Percentiles rank a stretch among this genome's conserved stretches.
Conservation (phyloP, 2,113 vertebrate genomes). For the Cyanoramphus novaezelandiae region DNA sequence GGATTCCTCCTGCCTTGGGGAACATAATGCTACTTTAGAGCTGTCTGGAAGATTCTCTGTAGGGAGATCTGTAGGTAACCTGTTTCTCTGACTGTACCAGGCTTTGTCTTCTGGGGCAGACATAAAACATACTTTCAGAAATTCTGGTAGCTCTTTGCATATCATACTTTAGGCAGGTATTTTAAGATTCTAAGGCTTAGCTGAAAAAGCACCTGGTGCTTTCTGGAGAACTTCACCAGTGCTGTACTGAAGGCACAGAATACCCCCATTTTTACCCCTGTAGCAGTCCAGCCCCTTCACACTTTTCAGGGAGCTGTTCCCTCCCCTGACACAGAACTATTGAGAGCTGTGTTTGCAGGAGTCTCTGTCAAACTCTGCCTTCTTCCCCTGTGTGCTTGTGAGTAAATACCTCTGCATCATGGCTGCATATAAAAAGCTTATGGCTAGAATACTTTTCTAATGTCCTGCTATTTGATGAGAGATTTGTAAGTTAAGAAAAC, state of each 20-base stretch:
- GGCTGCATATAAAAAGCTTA: not conserved
- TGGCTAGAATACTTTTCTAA: not conserved
- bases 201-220: not conserved
- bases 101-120: not conserved
- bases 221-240: not conserved
- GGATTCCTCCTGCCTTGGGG: not conserved
- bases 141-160: not conserved
- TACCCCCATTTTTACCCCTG: not conserved
- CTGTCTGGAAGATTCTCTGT: not conserved
- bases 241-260: not conserved
- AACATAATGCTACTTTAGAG: not conserved
- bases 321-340: not conserved
- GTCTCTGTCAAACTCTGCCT: not conserved
- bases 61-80: not conserved
- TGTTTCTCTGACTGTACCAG: not conserved
- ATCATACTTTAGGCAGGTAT: not conserved
- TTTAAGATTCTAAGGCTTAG: not conserved
- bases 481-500: not conserved
- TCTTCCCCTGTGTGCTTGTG: not conserved
- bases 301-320: not conserved
- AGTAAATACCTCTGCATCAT: not conserved
- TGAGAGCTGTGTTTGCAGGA: not conserved
- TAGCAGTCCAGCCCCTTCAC: not conserved
- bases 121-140: not conserved
- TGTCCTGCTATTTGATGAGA: not conserved